These are phyloP conservation scores for Conistra vaccinii DNA, from an alignment of 2,888 invertebrate species.

Conservation along the genomic window DNA sequence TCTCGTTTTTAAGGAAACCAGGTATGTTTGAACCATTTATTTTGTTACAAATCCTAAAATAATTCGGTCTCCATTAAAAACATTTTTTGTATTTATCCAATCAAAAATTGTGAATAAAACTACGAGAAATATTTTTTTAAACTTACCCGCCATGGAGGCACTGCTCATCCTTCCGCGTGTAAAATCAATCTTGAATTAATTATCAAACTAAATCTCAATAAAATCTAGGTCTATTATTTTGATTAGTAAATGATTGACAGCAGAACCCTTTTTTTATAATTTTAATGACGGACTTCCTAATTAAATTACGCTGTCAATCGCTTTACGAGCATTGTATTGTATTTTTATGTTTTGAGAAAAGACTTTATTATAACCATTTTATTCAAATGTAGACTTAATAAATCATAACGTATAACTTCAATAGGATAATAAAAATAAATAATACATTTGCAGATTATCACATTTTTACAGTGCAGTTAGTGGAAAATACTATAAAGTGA, in stretches of 20 bases:
- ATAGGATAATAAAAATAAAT: background rate
- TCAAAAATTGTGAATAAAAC: background rate
- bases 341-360: background rate
- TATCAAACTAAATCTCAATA: slow-evolving; percentile 53
- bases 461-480: background rate
- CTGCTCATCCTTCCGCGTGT: slow-evolving; percentile 89
- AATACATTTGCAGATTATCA: background rate
- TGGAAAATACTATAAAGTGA: background rate
- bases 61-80: slow-evolving; percentile 3
- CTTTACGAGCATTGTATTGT: background rate
- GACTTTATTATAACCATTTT: background rate
- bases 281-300: slow-evolving; percentile 48
- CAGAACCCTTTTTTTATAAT: slow-evolving; percentile 46
- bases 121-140: slow-evolving; percentile 31
- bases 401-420: background rate
- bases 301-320: slow-evolving; percentile 57
- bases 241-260: slow-evolving; percentile 43
- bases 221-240: slow-evolving; percentile 49
- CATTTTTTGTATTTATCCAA: background rate
- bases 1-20: background rate
- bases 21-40: background rate
- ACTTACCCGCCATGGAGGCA: slow-evolving; percentile 89
- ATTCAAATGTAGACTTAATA: background rate
- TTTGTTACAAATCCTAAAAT: background rate
- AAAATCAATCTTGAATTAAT: slow-evolving; percentile 87